These are phyloP conservation scores for Epinotia nisella DNA, from an alignment of 2,888 invertebrate species.

Conservation along the genomic window DNA sequence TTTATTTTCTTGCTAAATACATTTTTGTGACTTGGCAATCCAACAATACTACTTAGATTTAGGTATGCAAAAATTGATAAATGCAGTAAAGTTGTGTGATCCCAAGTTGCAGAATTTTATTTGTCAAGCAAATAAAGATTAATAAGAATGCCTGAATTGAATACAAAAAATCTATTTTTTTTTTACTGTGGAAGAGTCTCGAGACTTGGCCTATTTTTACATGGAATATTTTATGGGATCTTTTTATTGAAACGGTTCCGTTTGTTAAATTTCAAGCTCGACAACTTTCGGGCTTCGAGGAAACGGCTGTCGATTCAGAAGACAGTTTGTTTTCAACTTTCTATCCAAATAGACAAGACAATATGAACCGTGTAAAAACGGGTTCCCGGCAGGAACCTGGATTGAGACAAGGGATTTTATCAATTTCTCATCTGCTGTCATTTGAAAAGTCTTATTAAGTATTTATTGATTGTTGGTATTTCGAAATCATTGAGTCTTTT, in stretches of 20 bases:
- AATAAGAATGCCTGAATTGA: too few relatives aligned
- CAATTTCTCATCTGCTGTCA: neutral
- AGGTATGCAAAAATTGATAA: too few relatives aligned
- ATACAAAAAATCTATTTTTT: too few relatives aligned
- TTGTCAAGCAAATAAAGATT: too few relatives aligned
- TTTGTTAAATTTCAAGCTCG: slow-evolving; percentile 32
- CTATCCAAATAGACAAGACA: slow-evolving; percentile 31
- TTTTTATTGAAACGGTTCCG: slow-evolving; percentile 11
- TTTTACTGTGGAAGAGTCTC: too few relatives aligned
- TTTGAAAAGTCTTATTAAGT: neutral
- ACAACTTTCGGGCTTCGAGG: slow-evolving; percentile 27
- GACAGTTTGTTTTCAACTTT: slow-evolving; percentile 30
- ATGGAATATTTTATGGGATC: too few relatives aligned
- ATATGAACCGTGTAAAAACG: slow-evolving; percentile 7
- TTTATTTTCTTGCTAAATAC: too few relatives aligned
- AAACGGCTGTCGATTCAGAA: slow-evolving; percentile 33
- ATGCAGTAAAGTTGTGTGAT: too few relatives aligned
- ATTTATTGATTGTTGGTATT: neutral
- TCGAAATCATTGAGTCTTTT: neutral
- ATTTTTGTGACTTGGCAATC: too few relatives aligned
- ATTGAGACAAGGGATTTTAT: neutral
- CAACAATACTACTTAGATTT: too few relatives aligned
- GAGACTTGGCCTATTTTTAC: too few relatives aligned
- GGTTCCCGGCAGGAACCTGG: neutral
- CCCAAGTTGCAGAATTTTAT: too few relatives aligned